Percentiles rank a stretch among this genome's conserved stretches.
phyloP scores from a whole-genome alignment of 2,888 invertebrate genomes.

The Harpagoxenus sublaevis region DNA sequence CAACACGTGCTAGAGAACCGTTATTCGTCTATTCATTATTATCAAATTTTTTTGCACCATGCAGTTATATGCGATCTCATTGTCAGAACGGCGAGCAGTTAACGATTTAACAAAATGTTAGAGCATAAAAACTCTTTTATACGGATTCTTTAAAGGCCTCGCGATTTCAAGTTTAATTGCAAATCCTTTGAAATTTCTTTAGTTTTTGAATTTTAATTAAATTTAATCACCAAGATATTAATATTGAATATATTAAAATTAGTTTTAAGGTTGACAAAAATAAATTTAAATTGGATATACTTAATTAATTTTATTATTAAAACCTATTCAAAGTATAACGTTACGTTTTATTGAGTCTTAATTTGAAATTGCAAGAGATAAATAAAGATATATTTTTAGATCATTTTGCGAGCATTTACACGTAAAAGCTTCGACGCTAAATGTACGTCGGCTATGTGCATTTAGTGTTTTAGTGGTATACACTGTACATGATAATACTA shows the following conservation, averaged over 20 bases:
- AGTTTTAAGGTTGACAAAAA: neutral
- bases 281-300: neutral
- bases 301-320: neutral
- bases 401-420: neutral
- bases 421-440: slow-evolving; percentile 6
- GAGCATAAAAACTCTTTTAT: neutral
- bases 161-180: neutral
- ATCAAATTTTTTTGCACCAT: slow-evolving; percentile 14
- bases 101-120: slow-evolving; percentile 6
- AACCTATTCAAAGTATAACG: neutral
- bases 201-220: neutral
- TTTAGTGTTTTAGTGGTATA: slow-evolving; percentile 23
- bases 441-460: slow-evolving; percentile 8
- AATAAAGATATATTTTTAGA: slow-evolving; percentile 21
- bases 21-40: slow-evolving; percentile 9
- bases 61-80: slow-evolving; percentile 1
- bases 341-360: neutral
- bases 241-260: slow-evolving; percentile 14
- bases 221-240: neutral
- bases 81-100: neutral
- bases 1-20: neutral
- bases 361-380: neutral
- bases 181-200: neutral
- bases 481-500: slow-evolving; percentile 21
- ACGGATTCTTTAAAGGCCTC: neutral